A percentile compares a stretch with the other conserved stretches of the same genome.
These are phyloP conservation scores for Iphiclides podalirius DNA, from an alignment of 2,888 invertebrate species.

Conservation along the genomic window DNA sequence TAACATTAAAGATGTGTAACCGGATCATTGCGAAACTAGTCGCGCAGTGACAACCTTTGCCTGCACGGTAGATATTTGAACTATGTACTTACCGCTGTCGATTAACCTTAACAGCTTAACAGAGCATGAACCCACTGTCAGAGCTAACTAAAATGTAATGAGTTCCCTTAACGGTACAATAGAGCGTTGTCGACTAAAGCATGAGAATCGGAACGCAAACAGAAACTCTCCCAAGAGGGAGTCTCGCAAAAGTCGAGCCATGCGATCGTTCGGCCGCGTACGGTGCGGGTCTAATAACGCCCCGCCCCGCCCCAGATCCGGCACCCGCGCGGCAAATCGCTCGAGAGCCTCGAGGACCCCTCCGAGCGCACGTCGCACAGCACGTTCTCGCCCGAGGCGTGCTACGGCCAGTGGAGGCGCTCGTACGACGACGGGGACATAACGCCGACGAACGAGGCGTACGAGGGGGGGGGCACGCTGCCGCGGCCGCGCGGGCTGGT, in stretches of 20 bases:
- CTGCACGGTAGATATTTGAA: slow-evolving; percentile 55
- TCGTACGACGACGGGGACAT: slow-evolving; percentile 95
- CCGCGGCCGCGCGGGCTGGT: slow-evolving; percentile 91
- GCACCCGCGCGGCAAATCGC: slow-evolving; percentile 90
- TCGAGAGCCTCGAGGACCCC: slow-evolving; percentile 91
- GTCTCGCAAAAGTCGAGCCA: no score
- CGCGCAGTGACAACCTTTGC: slow-evolving; percentile 30
- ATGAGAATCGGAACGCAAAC: no score
- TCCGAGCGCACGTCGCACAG: slow-evolving; percentile 82
- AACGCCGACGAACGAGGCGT: slow-evolving; percentile 88
- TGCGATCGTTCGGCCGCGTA: no score
- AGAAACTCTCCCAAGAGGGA: no score
- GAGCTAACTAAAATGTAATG: slow-evolving; percentile 16
- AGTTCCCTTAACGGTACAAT: no score
- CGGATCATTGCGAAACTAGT: slow-evolving; percentile 17
- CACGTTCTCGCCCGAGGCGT: slow-evolving; percentile 82
- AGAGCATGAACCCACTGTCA: slow-evolving; percentile 24
- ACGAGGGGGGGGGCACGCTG: slow-evolving; percentile 90
- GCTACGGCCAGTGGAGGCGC: slow-evolving; percentile 85
- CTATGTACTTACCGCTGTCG: slow-evolving; percentile 24
- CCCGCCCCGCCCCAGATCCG: slow-evolving; percentile 79
- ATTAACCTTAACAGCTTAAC: slow-evolving; percentile 21
- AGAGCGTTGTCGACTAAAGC: no score
- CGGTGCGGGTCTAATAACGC: no score
- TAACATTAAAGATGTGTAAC: neutral